Conservation (phyloP, 1,140 invertebrate genomes). For the Drosophila kurseongensis region DNA sequence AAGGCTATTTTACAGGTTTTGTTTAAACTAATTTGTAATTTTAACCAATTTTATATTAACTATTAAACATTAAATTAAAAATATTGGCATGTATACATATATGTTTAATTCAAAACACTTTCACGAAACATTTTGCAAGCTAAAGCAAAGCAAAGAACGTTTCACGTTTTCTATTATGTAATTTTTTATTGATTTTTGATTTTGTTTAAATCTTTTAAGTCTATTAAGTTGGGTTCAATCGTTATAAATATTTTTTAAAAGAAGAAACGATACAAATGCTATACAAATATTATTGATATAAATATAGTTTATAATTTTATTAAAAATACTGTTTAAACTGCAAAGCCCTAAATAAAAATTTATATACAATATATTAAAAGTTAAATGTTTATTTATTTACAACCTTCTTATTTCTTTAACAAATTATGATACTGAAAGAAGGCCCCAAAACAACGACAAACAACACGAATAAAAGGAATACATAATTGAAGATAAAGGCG, state of each 20-base stretch:
- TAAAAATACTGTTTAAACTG: conserved; percentile 78
- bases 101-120: conserved; percentile 45
- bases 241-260: conserved; percentile 72
- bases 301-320: conserved; percentile 77
- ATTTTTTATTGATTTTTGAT: conserved; percentile 73
- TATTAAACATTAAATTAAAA: conserved; percentile 32
- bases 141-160: conserved; percentile 30
- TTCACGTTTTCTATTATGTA: conserved; percentile 67
- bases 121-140: conserved; percentile 27
- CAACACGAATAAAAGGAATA: conserved; percentile 43
- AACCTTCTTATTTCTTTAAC: conserved; percentile 26
- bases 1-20: conserved; percentile 84
- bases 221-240: conserved; percentile 77
- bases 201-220: conserved; percentile 61
- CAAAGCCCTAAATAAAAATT: conserved; percentile 72
- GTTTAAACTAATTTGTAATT: conserved; percentile 77
- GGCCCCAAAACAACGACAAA: conserved; percentile 48
- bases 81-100: conserved; percentile 33
- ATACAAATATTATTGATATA: conserved; percentile 72
- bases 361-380: conserved; percentile 69
- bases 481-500: conserved; percentile 47
- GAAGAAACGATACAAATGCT: conserved; percentile 57
- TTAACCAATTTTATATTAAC: conserved; percentile 57
- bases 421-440: conserved; percentile 49
- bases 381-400: conserved; percentile 12